Evolutionary conservation across 2,888 invertebrate genomes (phyloP), one percentile per base, ranked within the genome.

Genomic region (Arenicola marina): DNA sequence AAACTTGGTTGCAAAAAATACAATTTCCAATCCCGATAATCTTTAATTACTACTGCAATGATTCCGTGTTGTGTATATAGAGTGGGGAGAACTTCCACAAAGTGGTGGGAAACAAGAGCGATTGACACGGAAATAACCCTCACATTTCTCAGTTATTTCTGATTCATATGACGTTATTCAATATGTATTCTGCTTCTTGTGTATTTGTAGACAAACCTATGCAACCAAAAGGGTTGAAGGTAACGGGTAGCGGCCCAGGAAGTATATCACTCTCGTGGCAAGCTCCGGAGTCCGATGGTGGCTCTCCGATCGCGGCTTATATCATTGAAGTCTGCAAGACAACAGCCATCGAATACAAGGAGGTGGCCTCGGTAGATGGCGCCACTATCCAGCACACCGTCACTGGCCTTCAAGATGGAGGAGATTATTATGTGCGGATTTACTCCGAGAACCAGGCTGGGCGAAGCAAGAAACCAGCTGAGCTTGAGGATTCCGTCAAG

Each of bases 291-390:
- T 77, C 79, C 43, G 80, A 83, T 70, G 83, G 83, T 15, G 83
- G 83, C 29, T 75, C 78, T 32, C 81, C 82, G 15, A 74, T 77
- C 53, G 73, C 70, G 29, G 78, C 77, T 24, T 83, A 82, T 69
- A 68, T 74, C 48, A 53, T 83, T 44, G 79, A 80, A 68, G 74
- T 74, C 53, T 69, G 74, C 33, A 75, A 77, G 61, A 74, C 74
- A 11, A 72, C 4, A 67, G 92, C 93, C 66, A 94, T 95, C 56
- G 89, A 97, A 78, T 98, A 97, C 97, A 89, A 94, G 66, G 93
- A 94, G 84, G 80, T 94, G 56, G 95, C 92, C 84, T 92, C 90
- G 15, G 51, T 61, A n/a, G 54, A 58, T 11, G 54, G 44, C n/a
- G 31, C 32, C 32, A 48, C 62, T 4, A 38, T 46, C 33, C 51